phyloP scores from a whole-genome alignment of 2,113 vertebrate genomes.

The Paramormyrops kingsleyae region DNA sequence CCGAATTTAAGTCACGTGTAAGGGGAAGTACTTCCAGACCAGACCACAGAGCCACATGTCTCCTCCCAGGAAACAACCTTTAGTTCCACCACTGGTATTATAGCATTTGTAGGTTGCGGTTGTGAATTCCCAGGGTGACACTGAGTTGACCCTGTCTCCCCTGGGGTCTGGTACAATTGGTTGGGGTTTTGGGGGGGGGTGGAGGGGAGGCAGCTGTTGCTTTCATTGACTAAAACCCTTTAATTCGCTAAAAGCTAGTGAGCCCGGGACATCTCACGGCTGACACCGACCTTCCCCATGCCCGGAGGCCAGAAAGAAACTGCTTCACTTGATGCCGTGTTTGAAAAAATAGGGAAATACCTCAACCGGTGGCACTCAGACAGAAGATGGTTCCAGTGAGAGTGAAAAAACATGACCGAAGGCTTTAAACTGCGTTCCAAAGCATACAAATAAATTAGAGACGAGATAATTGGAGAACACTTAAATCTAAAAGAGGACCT shows the following conservation, averaged over 20 bases:
- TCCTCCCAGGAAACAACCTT: background rate
- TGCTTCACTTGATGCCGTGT: background rate
- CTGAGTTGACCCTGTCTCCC: background rate
- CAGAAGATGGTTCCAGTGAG: background rate
- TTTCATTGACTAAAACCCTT: background rate
- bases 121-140: background rate
- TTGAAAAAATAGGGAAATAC: background rate
- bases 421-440: conserved; percentile 21
- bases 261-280: background rate
- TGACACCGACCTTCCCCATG: background rate
- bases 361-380: background rate
- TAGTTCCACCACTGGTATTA: background rate
- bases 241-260: conserved; percentile 2
- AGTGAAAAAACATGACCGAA: background rate
- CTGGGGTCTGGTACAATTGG: background rate
- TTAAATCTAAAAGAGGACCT: conserved; percentile 42
- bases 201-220: background rate
- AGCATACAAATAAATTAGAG: conserved; percentile 48
- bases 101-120: background rate
- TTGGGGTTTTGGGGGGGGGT: background rate
- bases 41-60: background rate
- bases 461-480: conserved; percentile 37
- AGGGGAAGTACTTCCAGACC: background rate
- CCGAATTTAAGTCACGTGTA: background rate
- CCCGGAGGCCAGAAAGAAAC: background rate